Evolutionary conservation across 2,888 invertebrate species (phyloP).

Genomic region (Conops quadrifasciatus): DNA sequence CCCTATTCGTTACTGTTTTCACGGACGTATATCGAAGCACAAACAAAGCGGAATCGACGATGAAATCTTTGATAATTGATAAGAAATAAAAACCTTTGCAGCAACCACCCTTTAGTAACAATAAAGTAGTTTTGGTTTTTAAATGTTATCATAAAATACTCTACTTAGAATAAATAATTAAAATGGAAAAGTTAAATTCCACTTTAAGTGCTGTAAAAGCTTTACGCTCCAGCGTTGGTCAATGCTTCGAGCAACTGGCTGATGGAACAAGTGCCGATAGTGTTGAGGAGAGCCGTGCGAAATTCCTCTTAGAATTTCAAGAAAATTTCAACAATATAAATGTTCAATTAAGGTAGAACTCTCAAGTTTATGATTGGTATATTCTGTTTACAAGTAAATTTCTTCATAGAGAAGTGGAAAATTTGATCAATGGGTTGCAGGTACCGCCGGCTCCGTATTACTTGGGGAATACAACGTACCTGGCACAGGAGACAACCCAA

Average conservation of each 20-base stretch:
- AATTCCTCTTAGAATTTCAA: slow-evolving; percentile 81
- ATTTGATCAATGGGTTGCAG: slow-evolving; percentile 74
- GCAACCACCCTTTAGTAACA: too few species aligned
- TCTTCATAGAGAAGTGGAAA: slow-evolving; percentile 76
- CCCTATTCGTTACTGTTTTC: too few species aligned
- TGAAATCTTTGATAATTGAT: too few species aligned
- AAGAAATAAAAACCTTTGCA: too few species aligned
- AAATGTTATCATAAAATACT: background rate
- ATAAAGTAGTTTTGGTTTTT: too few species aligned
- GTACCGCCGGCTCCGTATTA: slow-evolving; percentile 84
- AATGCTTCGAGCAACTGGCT: slow-evolving; percentile 85
- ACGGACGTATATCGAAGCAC: too few species aligned
- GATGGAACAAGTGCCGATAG: slow-evolving; percentile 79
- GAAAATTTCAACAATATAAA: slow-evolving; percentile 83
- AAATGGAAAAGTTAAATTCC: slow-evolving; percentile 76
- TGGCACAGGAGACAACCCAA: slow-evolving; percentile 90
- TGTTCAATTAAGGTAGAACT: slow-evolving; percentile 74
- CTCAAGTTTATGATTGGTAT: background rate
- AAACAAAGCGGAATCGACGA: too few species aligned
- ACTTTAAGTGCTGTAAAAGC: slow-evolving; percentile 80
- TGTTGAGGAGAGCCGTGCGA: slow-evolving; percentile 81
- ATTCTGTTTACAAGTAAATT: background rate
- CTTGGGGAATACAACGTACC: slow-evolving; percentile 83
- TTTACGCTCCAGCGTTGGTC: slow-evolving; percentile 82
- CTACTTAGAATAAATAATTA: slow-evolving; percentile 42